Evolutionary conservation across 2,113 vertebrate species (phyloP), one percentile per base, ranked within the genome.

Genomic region (Mionectes macconnelli): DNA sequence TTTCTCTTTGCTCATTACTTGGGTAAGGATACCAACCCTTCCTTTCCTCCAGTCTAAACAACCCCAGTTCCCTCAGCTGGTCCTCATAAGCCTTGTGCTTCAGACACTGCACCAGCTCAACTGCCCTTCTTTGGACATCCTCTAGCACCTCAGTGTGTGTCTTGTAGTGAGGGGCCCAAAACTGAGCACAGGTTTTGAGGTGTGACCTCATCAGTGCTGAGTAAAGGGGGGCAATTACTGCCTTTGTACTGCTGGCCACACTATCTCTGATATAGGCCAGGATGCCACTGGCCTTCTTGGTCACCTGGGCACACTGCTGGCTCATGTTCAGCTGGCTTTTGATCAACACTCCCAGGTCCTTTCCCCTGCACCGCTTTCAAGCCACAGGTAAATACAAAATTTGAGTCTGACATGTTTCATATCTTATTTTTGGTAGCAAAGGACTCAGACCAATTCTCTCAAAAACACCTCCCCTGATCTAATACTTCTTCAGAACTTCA

Each of bases 41-140:
- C n/a, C n/a, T n/a, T n/a, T n/a, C 44, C n/a, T 67, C 28, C 2
- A 3, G 10, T 15, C 1, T 53, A 18, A 53, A 81, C 23, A 23
- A 39, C 7, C 4, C 5, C 16, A 67, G 12, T 4, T 10, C 4
- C 3, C 12, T 31, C 21, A 5, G 6, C 18, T 9, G 4, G 1
- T 42, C 11, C 9, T 30, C 13, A n/a, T 1, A 39, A 30, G 39
- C n/a, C 28, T n/a, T 45, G 12, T n/a, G 39, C 28, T 75, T 39
- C 52, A 45, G 45, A 45, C 28, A 4, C 22, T 66, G 50, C 28
- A 20, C 9, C 23, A 81, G 11, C 18, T 39, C 19, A 24, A 9
- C 4, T 75, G 16, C 6, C 39, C 8, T 74, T 59, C 33, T 60
- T 28, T 60, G 45, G 24, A 10, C 28, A 17, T 11, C 7, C 2